Percentiles rank a stretch among this genome's conserved stretches.
Evolutionary conservation across 2,797 vertebrate genomes (phyloP).

Genomic region (Neoniphon sammara): DNA sequence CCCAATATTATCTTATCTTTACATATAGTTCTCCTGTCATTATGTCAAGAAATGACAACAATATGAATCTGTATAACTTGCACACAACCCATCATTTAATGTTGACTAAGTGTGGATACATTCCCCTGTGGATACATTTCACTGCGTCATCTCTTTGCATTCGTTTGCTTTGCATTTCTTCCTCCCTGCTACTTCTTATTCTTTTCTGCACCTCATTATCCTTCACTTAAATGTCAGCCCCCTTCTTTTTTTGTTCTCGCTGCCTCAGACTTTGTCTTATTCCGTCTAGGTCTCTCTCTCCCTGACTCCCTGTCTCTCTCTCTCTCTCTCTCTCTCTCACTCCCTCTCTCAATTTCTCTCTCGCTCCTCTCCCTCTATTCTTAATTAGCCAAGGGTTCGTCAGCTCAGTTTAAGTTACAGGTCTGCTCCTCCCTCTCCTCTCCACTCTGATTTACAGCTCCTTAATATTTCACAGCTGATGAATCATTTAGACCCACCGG

Average conservation of each 20-base stretch:
- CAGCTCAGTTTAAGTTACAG: conserved; percentile 68
- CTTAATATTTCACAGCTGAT: conserved; percentile 69
- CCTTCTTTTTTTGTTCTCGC: conserved; percentile 3
- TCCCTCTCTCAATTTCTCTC: neutral
- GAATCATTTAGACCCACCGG: conserved; percentile 59
- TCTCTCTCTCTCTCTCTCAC: neutral
- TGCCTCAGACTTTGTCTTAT: conserved; percentile 4
- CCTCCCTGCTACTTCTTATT: neutral
- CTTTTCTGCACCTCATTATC: conserved; percentile 38
- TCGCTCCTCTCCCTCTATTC: neutral
- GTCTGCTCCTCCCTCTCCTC: conserved; percentile 36
- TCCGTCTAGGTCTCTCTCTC: neutral
- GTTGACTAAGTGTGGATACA: too few relatives aligned
- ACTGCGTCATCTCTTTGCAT: neutral
- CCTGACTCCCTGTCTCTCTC: neutral
- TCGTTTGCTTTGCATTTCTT: neutral
- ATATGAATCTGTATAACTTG: too few relatives aligned
- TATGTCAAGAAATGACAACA: too few relatives aligned
- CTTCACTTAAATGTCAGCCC: conserved; percentile 42
- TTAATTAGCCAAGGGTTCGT: conserved; percentile 54
- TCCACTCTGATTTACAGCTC: conserved; percentile 61
- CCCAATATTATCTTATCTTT: neutral
- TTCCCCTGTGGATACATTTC: too few relatives aligned
- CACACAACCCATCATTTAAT: too few relatives aligned
- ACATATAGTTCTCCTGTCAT: neutral